Base-by-base conservation (phyloP, 2,113 vertebrate species). In the Thomomys bottae region DNA sequence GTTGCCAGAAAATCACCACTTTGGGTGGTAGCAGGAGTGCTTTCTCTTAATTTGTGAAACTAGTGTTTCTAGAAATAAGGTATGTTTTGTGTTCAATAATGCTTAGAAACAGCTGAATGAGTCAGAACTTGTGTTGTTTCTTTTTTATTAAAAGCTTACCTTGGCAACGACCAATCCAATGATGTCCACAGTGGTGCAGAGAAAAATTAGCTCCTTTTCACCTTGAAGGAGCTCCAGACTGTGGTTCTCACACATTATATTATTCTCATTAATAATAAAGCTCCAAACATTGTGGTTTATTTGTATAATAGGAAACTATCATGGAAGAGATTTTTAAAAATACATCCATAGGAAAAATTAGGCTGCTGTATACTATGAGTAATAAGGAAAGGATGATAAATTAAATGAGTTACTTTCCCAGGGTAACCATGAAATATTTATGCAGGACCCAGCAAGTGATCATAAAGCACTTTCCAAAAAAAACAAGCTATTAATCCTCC, bases 371-470 rank as follows among this genome's bases (percentile, higher is more conserved):
- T 26, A 26, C 42, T 61, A 80, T 84, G 88, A 70, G 45, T 95
- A 87, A 80, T 79, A 90, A 94, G 80, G 82, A 94, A 89, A 93
- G 81, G 64, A 79, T 94, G 92, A 90, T 76, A 78, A 77, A 92
- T 85, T 87, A 85, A 92, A 61, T 30, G 87, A 94, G 57, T 92
- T 92, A 84, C 73, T 92, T 88, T 89, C 61, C 70, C 84, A 83
- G 66, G 34, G 63, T 76, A 88, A 76, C 32, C 26, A 81, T 95
- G 87, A 91, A 94, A 89, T 95, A 95, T 95, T 92, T 90, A 96
- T 94, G 89, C 54, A 92, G 84, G 81, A 93, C 64, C 63, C 64
- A 93, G 61, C 59, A 94, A 94, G 91, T 82, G 92, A 76, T 73
- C 90, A 89, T 81, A 68, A 95, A 88, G 26, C 0, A 12, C 32